Percentiles rank a stretch among this genome's conserved stretches.
Conservation (phyloP, 2,113 vertebrate genomes). For the Grallaria varia region DNA sequence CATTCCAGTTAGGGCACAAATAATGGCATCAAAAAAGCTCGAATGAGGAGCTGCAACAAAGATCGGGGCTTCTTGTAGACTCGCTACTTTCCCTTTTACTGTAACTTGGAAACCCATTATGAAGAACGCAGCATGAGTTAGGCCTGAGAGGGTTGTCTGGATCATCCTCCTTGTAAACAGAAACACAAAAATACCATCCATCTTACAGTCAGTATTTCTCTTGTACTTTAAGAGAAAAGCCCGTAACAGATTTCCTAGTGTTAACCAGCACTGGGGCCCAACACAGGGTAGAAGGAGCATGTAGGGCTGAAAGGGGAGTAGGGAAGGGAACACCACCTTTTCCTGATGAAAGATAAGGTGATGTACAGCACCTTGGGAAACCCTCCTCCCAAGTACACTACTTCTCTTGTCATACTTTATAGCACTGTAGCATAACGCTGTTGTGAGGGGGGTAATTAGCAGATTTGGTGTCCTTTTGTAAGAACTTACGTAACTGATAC, state of each 20-base stretch:
- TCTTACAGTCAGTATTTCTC: neutral
- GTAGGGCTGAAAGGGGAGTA: neutral
- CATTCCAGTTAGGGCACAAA: constrained; percentile 83
- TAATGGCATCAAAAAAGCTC: constrained; percentile 92
- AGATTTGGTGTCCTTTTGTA: neutral
- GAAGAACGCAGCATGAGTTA: constrained; percentile 82
- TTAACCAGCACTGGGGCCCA: neutral
- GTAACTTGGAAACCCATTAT: constrained; percentile 88
- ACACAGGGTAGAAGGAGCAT: neutral
- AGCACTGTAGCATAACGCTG: neutral
- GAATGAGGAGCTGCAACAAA: constrained; percentile 92
- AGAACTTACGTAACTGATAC: neutral
- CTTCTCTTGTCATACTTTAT: neutral
- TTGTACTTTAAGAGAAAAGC: neutral
- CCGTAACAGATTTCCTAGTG: neutral
- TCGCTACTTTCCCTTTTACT: constrained; percentile 82
- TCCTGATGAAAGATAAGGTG: neutral
- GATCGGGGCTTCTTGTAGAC: constrained; percentile 83
- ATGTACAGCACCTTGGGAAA: neutral
- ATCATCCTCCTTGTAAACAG: constrained; percentile 79
- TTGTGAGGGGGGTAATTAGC: neutral
- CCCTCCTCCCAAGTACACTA: neutral
- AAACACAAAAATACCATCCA: neutral
- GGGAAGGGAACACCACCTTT: neutral
- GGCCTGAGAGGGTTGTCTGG: constrained; percentile 68